These are phyloP conservation scores for Fulmarus glacialis DNA, from an alignment of 2,113 vertebrate genomes.

Conservation along the genomic window DNA sequence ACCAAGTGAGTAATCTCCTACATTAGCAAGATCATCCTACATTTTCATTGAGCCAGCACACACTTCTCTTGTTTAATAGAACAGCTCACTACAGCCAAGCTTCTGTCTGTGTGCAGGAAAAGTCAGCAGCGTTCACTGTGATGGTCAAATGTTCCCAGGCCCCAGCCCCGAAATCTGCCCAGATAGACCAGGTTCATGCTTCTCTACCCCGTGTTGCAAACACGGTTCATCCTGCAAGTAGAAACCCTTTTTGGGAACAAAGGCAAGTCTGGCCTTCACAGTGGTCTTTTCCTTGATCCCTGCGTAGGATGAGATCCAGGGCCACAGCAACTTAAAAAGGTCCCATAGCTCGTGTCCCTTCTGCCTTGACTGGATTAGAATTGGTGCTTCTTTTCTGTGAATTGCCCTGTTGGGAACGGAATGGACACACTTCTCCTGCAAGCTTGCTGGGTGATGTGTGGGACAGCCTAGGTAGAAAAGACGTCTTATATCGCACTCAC, in stretches of 20 bases:
- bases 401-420: not conserved
- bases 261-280: not conserved
- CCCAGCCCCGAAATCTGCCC: not conserved
- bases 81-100: not conserved
- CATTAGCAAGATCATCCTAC: not conserved
- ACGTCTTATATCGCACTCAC: not conserved
- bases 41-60: not conserved
- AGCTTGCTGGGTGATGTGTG: not conserved
- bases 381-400: not conserved
- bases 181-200: not conserved
- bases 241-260: not conserved
- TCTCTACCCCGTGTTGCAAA: not conserved
- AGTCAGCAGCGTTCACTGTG: not conserved
- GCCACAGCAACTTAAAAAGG: not conserved
- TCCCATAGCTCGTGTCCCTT: not conserved
- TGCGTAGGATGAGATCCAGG: not conserved
- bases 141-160: not conserved
- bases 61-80: not conserved
- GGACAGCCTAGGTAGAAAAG: not conserved
- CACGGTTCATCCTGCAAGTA: not conserved
- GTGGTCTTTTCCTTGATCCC: not conserved
- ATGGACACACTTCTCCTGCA: not conserved
- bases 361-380: not conserved
- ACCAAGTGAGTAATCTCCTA: not conserved
- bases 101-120: not conserved